Evolutionary conservation across 2,113 vertebrate species (phyloP), one percentile per base, ranked within the genome.

Genomic region (Prolemur simus): DNA sequence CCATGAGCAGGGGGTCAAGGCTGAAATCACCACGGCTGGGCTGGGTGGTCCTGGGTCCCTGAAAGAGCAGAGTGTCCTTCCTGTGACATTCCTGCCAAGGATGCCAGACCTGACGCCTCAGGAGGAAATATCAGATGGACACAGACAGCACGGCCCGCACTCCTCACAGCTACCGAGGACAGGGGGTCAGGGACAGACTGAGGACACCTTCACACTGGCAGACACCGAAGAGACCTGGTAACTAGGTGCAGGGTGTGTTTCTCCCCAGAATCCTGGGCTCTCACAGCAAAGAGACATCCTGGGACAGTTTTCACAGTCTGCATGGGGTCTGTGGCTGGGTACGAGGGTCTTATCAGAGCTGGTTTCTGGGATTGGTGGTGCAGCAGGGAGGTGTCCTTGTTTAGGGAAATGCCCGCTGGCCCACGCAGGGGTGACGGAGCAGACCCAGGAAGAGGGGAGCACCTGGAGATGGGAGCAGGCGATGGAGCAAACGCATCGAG

Each of bases 81-180:
- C 20, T 52, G 45, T 85, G 20, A 54, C 23, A 12, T 9, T 29
- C 84, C 47, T 18, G 66, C 85, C n/a, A 71, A 20, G 58, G 39
- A 63, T 12, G 9, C 15, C 12, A 63, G 56, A 63, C 17, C 27
- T 64, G 21, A 58, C 13, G 11, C 54, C 5, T 14, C 23, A 42
- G 25, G 1, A 58, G 78, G 63, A 68, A 25, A n/a, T 2, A 27
- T 25, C 45, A 15, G 21, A 8, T 29, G 25, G 25, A 54, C 37
- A 3, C 1, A 11, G 25, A 3, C 1, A 11, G 25, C 14, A 12
- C 17, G 63, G 11, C 45, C 64, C 2, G 32, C 8, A n/a, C 54
- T 37, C 60, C 18, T 45, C 6, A 37, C 6, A 20, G 47, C 63
- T 9, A 8, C 14, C 32, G 37, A 52, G n/a, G 47, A 29, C 34